Evolutionary conservation across 2,113 vertebrate species (phyloP).

Genomic region (Anoura caudifer): DNA sequence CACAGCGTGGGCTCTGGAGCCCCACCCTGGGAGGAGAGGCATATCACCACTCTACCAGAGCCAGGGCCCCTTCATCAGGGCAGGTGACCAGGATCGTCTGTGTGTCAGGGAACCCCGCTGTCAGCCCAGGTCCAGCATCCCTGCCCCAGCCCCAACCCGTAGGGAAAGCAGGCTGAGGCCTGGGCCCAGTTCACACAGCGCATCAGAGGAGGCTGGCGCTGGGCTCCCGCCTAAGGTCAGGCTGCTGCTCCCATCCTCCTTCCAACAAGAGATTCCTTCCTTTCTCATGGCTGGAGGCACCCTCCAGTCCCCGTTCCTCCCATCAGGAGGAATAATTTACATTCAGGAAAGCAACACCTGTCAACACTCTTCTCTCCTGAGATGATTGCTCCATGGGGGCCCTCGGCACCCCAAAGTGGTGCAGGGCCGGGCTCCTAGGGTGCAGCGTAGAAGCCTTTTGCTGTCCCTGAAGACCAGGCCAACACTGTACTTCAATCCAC

Average conservation of each 20-base stretch:
- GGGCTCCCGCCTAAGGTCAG: not conserved
- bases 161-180: not conserved
- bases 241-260: not conserved
- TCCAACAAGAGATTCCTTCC: not conserved
- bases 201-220: fast-evolving
- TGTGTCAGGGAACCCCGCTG: not conserved
- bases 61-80: not conserved
- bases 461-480: not conserved
- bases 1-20: not conserved
- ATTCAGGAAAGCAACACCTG: not conserved
- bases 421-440: not conserved
- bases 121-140: not conserved
- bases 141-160: fast-evolving
- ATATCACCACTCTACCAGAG: fast-evolving
- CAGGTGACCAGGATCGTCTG: not conserved
- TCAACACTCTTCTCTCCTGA: not conserved
- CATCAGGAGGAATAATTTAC: not conserved
- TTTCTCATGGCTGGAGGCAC: not conserved
- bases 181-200: fast-evolving
- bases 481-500: not conserved
- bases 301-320: not conserved
- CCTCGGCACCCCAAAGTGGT: not conserved
- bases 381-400: not conserved
- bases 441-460: not conserved
- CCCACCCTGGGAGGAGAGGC: not conserved